phyloP scores from a whole-genome alignment of 1,140 invertebrate genomes.

The Heliconius nattereri region DNA sequence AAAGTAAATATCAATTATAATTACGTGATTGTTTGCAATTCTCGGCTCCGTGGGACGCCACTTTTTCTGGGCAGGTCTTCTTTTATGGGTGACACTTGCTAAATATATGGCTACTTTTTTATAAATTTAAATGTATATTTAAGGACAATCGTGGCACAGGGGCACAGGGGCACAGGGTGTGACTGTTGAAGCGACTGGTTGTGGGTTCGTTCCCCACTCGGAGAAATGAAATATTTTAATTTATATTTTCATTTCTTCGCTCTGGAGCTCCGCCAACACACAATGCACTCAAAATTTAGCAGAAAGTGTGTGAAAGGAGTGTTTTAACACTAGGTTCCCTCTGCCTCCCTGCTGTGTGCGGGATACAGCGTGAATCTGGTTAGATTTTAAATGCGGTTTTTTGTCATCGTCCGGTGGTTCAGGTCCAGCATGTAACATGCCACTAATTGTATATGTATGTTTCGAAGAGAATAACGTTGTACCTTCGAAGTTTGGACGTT shows the following conservation, averaged over 20 bases:
- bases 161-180: too few species aligned
- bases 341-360: too few species aligned
- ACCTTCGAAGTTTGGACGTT: conserved; percentile 53
- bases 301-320: too few species aligned
- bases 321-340: too few species aligned
- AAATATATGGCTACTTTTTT: conserved; percentile 21
- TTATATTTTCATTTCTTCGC: too few species aligned
- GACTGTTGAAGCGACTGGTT: too few species aligned
- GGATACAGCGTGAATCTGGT: too few species aligned
- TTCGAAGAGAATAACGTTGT: conserved; percentile 48
- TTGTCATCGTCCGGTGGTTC: neutral
- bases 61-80: conserved; percentile 18
- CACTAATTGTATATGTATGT: conserved; percentile 42
- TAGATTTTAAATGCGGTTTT: neutral
- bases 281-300: too few species aligned
- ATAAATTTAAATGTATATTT: conserved; percentile 1
- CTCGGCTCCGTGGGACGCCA: conserved; percentile 25
- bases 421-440: conserved; percentile 26
- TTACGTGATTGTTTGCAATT: conserved; percentile 30
- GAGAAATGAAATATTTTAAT: too few species aligned
- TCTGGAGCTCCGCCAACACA: too few species aligned
- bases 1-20: conserved; percentile 41
- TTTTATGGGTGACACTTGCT: conserved; percentile 21
- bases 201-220: too few species aligned
- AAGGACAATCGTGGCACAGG: too few species aligned